Evolutionary conservation across 2,888 invertebrate genomes (phyloP).

Genomic region (Hemaris fuciformis): DNA sequence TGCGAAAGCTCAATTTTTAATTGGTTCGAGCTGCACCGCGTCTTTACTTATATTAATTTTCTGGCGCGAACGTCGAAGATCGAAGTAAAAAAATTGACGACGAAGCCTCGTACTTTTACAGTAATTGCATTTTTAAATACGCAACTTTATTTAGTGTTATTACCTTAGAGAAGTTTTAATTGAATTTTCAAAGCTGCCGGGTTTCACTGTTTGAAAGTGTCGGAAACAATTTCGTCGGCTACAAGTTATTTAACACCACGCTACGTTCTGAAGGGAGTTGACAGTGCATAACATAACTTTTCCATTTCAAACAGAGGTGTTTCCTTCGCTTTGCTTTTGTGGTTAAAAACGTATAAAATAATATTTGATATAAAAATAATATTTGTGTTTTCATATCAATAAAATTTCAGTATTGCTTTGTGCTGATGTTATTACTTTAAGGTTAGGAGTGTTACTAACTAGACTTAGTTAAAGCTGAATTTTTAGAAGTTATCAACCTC

Average conservation of each 20-base stretch:
- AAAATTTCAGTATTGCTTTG: no score
- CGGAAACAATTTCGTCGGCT: background rate
- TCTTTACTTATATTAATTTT: slow-evolving; percentile 40
- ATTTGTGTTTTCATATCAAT: no score
- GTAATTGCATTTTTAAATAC: slow-evolving; percentile 37
- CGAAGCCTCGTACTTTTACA: slow-evolving; percentile 27
- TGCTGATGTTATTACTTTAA: no score
- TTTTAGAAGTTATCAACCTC: no score
- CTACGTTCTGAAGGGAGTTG: background rate
- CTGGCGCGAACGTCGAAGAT: slow-evolving; percentile 35
- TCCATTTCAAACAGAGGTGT: slow-evolving; percentile 10
- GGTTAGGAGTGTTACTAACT: no score
- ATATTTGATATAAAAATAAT: no score
- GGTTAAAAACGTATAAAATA: no score
- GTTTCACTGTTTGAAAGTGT: background rate
- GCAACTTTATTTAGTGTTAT: slow-evolving; percentile 21
- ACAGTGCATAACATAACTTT: slow-evolving; percentile 12
- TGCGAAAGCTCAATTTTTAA: slow-evolving; percentile 41
- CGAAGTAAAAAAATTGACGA: slow-evolving; percentile 28
- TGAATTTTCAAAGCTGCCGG: slow-evolving; percentile 8
- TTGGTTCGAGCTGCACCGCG: slow-evolving; percentile 30
- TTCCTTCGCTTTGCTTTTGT: background rate
- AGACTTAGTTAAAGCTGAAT: no score
- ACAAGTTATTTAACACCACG: slow-evolving; percentile 9
- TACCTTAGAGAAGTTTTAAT: slow-evolving; percentile 21